Evolutionary conservation across 1,140 invertebrate genomes (phyloP).

Genomic region (Brachionus asplanchnoidis): DNA sequence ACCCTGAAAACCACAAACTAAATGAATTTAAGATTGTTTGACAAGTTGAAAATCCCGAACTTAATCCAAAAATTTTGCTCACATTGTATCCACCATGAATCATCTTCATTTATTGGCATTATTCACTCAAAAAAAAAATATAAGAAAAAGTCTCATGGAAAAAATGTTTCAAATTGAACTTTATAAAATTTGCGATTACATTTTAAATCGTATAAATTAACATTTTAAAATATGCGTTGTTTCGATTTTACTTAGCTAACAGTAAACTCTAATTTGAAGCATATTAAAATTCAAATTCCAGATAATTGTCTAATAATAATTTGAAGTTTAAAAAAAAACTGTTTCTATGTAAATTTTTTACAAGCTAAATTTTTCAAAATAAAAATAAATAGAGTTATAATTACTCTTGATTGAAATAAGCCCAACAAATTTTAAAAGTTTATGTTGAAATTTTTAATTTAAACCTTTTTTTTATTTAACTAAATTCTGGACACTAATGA

Average conservation of each 20-base stretch:
- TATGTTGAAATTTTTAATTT: neutral
- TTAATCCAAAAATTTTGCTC: neutral
- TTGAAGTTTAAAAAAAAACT: neutral
- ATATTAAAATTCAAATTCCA: neutral
- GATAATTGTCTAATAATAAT: constrained; percentile 5
- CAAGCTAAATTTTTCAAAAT: neutral
- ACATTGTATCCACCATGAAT: neutral
- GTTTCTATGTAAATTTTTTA: neutral
- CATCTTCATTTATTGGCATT: neutral
- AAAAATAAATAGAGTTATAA: neutral
- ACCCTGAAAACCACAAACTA: neutral
- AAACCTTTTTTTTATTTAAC: neutral
- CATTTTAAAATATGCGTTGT: constrained; percentile 2
- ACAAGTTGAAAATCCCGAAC: neutral
- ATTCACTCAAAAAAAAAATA: neutral
- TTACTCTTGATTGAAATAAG: neutral
- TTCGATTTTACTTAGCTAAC: neutral
- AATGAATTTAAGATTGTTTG: neutral
- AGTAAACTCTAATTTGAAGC: neutral
- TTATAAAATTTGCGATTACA: neutral
- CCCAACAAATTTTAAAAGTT: neutral
- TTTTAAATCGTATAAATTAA: neutral
- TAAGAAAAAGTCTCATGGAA: neutral
- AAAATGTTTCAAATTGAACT: neutral
- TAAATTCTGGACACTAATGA: neutral